phyloP scores from a whole-genome alignment of 2,888 invertebrate species.

The Phoenoteleia sp. region DNA sequence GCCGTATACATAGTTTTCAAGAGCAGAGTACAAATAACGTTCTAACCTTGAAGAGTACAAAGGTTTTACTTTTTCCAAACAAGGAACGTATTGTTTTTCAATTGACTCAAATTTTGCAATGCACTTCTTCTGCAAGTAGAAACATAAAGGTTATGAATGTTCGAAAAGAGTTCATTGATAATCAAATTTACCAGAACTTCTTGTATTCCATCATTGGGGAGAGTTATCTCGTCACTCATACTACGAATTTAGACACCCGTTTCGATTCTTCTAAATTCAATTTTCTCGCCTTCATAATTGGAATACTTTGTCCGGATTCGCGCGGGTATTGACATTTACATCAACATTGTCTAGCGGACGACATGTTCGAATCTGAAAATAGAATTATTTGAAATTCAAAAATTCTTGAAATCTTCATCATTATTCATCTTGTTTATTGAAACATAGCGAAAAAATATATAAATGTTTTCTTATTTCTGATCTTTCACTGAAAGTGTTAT shows the following conservation, averaged over 20 bases:
- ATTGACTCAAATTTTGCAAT: slow-evolving; percentile 32
- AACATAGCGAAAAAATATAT: no score
- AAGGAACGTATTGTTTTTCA: slow-evolving; percentile 73
- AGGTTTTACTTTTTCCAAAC: slow-evolving; percentile 77
- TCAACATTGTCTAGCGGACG: slow-evolving; percentile 6
- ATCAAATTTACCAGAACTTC: slow-evolving; percentile 50
- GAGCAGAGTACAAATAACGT: slow-evolving; percentile 73
- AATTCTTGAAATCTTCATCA: no score
- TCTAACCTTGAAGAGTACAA: slow-evolving; percentile 80
- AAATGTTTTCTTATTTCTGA: no score
- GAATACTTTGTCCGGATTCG: slow-evolving; percentile 9
- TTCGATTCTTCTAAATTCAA: not conserved
- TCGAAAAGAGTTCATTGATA: no score
- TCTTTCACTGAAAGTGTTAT: no score
- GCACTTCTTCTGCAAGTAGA: slow-evolving; percentile 23
- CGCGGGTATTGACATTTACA: slow-evolving; percentile 23
- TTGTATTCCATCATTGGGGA: slow-evolving; percentile 24
- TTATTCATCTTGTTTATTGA: no score
- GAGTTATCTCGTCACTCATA: slow-evolving; percentile 51
- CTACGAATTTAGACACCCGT: slow-evolving; percentile 35
- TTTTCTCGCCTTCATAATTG: slow-evolving; percentile 34
- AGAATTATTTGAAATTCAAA: slow-evolving; percentile 19
- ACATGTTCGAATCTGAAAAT: not conserved
- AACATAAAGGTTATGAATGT: slow-evolving; percentile 16
- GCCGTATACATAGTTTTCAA: slow-evolving; percentile 78